Base-by-base conservation (phyloP, 2,888 invertebrate species). In the Zhengitettix transpicula region DNA sequence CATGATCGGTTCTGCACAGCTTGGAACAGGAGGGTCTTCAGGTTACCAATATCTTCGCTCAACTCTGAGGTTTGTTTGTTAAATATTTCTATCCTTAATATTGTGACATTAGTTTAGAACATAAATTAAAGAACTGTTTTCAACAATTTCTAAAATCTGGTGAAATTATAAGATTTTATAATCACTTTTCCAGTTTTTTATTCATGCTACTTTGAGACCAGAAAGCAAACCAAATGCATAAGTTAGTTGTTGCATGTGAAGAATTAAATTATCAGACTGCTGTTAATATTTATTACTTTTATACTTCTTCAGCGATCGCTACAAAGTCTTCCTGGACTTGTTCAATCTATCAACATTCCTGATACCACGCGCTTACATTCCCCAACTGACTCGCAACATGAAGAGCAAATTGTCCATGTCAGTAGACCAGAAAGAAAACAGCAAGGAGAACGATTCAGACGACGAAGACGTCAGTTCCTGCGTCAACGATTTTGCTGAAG, bases 21-120 rank as follows among this genome's bases (percentile, higher is more conserved):
- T 93, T 10, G 99, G 99, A 17, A 98, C 98, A 0, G 99, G 98
- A 15, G 98, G 99, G 7, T 97, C 97, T 9, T 94, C 96, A 0
- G 99, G 99, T 0, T 98, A 99, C 75, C 95, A 97, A 71, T 99
- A 99, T 73, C 80, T 99, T 9, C 82, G 97, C 58, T 94, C 96
- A 8, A 99, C 98, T 0, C 81, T 98, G 65, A 94, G 95, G 96
- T 95, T 14, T 47, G 2, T 14, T 56, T n/a, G 17, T 10, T 15
- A 28, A 58, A 12, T n/a, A n/a, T n/a, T n/a, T n/a, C n/a, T n/a
- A n/a, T n/a, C n/a, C n/a, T n/a, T n/a, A n/a, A n/a, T n/a, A n/a
- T n/a, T n/a, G n/a, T n/a, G n/a, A n/a, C n/a, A 42, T 47, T 17
- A 52, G 12, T 11, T 16, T 17, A 16, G 16, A 11, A 11, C 52